Conservation (phyloP, 2,113 vertebrate genomes). For the Atherinomorus stipes region DNA sequence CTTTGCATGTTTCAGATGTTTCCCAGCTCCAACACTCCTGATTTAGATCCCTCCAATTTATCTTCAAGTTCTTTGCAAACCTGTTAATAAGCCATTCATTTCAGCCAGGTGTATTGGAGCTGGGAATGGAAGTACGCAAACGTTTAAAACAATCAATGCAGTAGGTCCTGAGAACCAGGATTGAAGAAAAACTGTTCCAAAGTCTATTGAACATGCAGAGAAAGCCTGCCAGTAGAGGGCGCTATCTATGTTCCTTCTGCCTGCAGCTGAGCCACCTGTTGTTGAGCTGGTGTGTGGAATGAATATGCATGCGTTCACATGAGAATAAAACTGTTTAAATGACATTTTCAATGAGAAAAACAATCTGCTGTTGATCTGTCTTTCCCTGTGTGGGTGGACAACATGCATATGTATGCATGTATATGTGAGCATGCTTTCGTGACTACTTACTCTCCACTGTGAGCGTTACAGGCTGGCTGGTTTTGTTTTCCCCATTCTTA, state of each 20-base stretch:
- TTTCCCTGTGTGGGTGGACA: conserved; percentile 5
- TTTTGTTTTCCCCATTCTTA: conserved; percentile 99
- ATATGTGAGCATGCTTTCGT: not conserved
- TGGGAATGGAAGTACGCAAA: too few species aligned
- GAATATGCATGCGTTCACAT: not conserved
- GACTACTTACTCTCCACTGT: conserved; percentile 91
- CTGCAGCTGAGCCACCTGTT: conserved; percentile 52
- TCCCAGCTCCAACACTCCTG: too few species aligned
- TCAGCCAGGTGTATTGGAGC: too few species aligned
- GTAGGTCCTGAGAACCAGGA: too few species aligned
- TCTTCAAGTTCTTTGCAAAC: too few species aligned
- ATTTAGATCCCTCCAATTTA: too few species aligned
- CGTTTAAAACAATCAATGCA: too few species aligned
- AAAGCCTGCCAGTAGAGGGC: conserved; percentile 59
- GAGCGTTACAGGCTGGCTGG: conserved; percentile 93
- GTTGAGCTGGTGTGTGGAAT: conserved; percentile 16
- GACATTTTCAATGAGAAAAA: conserved; percentile 25
- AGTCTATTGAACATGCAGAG: conserved; percentile 5
- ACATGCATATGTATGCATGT: not conserved
- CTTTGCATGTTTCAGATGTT: too few species aligned
- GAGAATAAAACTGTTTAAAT: conserved; percentile 6
- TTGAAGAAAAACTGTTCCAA: not conserved
- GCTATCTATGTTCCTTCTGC: conserved; percentile 54
- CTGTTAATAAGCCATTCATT: too few species aligned
- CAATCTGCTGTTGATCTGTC: conserved; percentile 21